A percentile compares a stretch with the other conserved stretches of the same genome.
phyloP scores from a whole-genome alignment of 30 jellyfish, hydroid and myxozoan genomes.

The Morbakka virulenta region DNA sequence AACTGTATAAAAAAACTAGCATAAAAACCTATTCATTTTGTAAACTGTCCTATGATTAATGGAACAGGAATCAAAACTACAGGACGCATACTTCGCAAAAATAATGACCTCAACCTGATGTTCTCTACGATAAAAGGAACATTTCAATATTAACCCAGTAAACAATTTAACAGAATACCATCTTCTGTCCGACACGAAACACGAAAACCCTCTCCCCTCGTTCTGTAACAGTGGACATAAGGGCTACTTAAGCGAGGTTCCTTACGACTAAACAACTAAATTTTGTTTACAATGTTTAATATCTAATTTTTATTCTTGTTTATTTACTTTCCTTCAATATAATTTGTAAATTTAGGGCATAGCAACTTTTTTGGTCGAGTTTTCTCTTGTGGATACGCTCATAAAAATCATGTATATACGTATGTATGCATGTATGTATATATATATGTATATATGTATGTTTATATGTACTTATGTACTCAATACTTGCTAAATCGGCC shows the following conservation, averaged over 20 bases:
- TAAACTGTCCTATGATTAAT: conserved; percentile 26
- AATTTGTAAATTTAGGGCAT: background rate
- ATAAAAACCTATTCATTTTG: conserved; percentile 27
- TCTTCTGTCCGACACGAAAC: conserved; percentile 39
- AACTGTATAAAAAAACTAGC: background rate
- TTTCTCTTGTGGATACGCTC: too few relatives aligned
- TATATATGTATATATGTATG: too few relatives aligned
- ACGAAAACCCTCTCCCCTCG: conserved; percentile 28
- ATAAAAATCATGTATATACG: too few relatives aligned
- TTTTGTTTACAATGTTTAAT: background rate
- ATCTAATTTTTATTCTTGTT: background rate
- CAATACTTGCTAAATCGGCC: too few relatives aligned
- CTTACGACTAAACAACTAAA: background rate
- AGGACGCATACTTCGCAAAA: conserved; percentile 27
- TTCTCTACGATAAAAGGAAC: too few relatives aligned
- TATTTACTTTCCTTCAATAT: background rate
- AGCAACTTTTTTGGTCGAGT: too few relatives aligned
- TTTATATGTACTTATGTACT: too few relatives aligned
- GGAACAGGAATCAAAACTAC: conserved; percentile 12
- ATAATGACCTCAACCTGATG: conserved; percentile 11
- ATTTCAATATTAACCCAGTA: too few relatives aligned
- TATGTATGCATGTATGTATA: too few relatives aligned
- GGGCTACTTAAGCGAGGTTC: conserved; percentile 17
- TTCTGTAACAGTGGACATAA: conserved; percentile 27
- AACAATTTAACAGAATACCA: conserved; percentile 38